These are phyloP conservation scores for Benthosema pterotum DNA, from an alignment of 2,797 vertebrate species.

Conservation along the genomic window DNA sequence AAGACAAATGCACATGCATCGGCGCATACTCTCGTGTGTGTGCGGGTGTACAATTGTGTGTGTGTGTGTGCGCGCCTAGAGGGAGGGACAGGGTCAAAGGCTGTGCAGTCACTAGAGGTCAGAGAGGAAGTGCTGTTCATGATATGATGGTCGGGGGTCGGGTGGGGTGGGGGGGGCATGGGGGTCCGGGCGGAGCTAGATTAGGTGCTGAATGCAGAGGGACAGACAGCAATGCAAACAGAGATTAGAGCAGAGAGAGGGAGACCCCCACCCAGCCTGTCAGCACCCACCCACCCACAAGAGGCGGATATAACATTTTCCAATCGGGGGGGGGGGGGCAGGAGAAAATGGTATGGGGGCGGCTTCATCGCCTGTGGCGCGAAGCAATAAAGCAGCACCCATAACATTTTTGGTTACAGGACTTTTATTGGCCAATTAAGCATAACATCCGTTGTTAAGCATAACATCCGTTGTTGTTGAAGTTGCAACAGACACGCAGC, in stretches of 20 bases:
- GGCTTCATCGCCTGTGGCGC: background rate
- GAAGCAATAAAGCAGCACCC: no score
- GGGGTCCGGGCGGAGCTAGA: conserved; percentile 30
- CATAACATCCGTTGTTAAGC: no score
- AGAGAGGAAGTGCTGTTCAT: conserved; percentile 52
- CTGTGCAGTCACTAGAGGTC: conserved; percentile 52
- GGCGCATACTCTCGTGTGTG: background rate
- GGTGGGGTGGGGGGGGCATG: background rate
- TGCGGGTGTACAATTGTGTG: conserved; percentile 11
- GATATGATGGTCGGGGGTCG: conserved; percentile 30
- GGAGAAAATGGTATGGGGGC: no score
- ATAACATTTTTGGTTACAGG: no score
- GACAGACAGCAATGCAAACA: conserved; percentile 63
- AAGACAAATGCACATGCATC: no score
- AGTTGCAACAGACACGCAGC: no score
- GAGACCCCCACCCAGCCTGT: conserved; percentile 40
- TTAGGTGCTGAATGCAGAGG: conserved; percentile 45
- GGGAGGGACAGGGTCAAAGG: conserved; percentile 48
- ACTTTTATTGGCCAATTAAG: no score
- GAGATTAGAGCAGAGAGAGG: conserved; percentile 55
- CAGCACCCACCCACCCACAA: no score
- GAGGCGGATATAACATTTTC: no score
- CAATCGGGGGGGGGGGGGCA: no score
- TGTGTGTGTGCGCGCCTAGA: background rate
- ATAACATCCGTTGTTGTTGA: no score